phyloP scores from a whole-genome alignment of 2,888 invertebrate genomes.

The Sinohyriopsis cumingii region DNA sequence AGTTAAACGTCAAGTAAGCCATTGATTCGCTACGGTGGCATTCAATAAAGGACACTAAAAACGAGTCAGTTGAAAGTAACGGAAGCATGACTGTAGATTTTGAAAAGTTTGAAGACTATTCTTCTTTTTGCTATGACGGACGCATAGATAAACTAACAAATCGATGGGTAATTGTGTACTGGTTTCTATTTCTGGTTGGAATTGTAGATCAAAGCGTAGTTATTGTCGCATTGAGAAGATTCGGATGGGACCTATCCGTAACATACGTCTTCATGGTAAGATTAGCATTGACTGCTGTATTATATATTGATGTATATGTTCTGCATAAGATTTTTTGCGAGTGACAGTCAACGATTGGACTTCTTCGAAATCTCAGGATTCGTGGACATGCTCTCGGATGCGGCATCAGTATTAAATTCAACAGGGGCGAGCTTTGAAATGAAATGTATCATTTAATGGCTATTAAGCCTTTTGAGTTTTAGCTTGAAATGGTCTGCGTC shows the following conservation, averaged over 20 bases:
- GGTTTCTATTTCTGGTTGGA: conserved; percentile 69
- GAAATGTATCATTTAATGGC: conserved; percentile 55
- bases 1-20: no score
- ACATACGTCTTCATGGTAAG: conserved; percentile 67
- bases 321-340: conserved; percentile 72
- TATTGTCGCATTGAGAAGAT: conserved; percentile 71
- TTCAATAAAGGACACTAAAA: no score
- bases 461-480: no score
- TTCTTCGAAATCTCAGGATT: conserved; percentile 74
- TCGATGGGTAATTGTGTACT: conserved; percentile 45
- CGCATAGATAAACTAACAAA: conserved; percentile 31
- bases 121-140: conserved; percentile 34
- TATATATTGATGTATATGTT: conserved; percentile 72
- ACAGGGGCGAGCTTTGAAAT: conserved; percentile 75
- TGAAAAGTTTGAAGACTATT: conserved; percentile 5
- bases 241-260: conserved; percentile 66
- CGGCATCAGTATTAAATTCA: conserved; percentile 74
- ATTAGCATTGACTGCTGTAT: conserved; percentile 72
- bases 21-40: no score
- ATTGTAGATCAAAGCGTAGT: conserved; percentile 73
- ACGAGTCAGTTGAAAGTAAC: no score
- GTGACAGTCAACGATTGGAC: conserved; percentile 72
- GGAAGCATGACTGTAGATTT: no score
- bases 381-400: conserved; percentile 73
- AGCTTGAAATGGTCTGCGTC: no score